Base-by-base conservation (phyloP, 2,113 vertebrate genomes). In the Hippocampus comes region DNA sequence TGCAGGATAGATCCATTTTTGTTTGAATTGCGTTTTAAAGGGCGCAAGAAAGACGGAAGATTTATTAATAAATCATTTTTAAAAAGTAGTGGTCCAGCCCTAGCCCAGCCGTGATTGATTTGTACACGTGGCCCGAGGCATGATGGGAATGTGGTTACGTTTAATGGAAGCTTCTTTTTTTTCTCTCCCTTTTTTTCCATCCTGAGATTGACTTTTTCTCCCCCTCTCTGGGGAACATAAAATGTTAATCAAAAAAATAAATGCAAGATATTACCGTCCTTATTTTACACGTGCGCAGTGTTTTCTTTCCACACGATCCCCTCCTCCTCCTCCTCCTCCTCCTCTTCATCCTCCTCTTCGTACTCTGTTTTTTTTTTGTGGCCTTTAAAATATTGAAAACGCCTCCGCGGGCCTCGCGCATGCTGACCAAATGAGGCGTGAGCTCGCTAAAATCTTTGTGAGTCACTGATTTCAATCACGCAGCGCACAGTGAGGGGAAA, bases 391-490 rank as follows among this genome's bases (percentile, higher is more conserved):
- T 91, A 90, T 93, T 92, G 80, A 91, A 81, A 77, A 56, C 77
- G 81, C 81, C 81, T 72, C 69, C 71, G 78, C 64, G 79, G 77
- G 78, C 80, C 84, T 72, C 82, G 86, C 42, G 69, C 87, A 86
- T 86, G 81, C 68, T 57, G 38, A 12, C 53, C 75, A 85, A 86
- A 78, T 78, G 78, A 91, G 42, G 89, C 85, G 71, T 71, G 64
- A 46, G 23, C 27, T 55, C 12, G 70, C 11, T 38, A 66, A 86
- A 89, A 89, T 89, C 83, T 77, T 83, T 82, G 81, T 78, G 77
- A 89, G 81, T 91, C 89, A 90, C 83, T 91, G 91, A 92, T 92
- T 93, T 92, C 83, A 90, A 84, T 89, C 89, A 89, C 25, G 17
- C 17, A 60, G 27, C 17, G 25, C 14, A 15, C 15, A 87, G 87